Conservation (phyloP, 1,140 invertebrate species). For the Eriocheir sinensis region DNA sequence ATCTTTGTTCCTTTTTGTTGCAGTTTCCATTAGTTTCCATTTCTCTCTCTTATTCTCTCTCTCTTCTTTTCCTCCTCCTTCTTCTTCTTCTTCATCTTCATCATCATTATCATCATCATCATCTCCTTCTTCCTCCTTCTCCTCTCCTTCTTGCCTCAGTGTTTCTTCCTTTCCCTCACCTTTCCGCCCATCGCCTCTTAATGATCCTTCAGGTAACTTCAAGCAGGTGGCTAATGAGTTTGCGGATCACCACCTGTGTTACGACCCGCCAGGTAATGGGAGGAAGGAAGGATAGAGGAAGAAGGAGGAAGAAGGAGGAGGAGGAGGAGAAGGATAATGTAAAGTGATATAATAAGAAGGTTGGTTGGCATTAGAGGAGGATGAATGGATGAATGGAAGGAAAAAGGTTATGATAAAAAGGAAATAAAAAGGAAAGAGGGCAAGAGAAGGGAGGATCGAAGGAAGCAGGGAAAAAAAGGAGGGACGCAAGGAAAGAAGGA, state of each 20-base stretch:
- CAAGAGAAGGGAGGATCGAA: not conserved
- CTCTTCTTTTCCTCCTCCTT: no score
- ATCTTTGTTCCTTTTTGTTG: no score
- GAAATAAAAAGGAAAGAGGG: no score
- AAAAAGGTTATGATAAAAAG: no score
- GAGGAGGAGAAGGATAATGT: not conserved
- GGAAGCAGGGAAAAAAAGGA: not conserved
- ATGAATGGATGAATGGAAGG: no score
- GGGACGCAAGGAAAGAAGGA: not conserved
- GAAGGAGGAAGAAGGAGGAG: not conserved
- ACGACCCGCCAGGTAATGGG: not conserved
- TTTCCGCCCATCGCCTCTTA: not conserved
- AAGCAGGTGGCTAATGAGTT: not conserved
- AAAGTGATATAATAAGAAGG: no score
- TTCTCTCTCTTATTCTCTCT: no score
- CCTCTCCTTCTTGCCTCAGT: not conserved
- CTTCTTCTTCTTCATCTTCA: not conserved
- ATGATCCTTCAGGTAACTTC: not conserved
- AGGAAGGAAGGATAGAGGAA: no score
- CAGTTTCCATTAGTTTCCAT: no score
- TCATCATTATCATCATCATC: no score
- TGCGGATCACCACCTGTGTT: not conserved
- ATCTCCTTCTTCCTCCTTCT: not conserved
- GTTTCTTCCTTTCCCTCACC: not conserved
- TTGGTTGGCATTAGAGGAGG: no score